phyloP scores from a whole-genome alignment of 2,888 invertebrate genomes.

The Anticlea derivata region DNA sequence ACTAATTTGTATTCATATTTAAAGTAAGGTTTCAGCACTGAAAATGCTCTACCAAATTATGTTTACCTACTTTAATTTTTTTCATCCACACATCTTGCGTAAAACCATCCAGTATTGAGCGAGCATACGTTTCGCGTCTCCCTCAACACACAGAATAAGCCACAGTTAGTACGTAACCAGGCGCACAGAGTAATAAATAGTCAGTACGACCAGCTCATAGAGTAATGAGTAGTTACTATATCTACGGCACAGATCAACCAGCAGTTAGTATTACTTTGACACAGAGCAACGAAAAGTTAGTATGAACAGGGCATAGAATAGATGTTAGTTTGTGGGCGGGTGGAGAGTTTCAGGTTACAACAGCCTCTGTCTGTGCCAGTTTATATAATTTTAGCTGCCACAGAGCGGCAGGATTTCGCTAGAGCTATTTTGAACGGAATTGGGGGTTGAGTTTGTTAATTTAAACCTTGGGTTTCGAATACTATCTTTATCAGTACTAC shows the following conservation, averaged over 20 bases:
- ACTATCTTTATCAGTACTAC: no score
- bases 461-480: no score
- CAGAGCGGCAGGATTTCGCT: conserved; percentile 26
- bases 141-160: conserved; percentile 9
- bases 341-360: conserved; percentile 57
- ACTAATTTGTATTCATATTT: no score
- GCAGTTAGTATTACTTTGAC: not conserved
- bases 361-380: conserved; percentile 53
- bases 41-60: no score
- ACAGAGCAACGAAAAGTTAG: not conserved
- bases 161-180: conserved; percentile 1
- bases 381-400: conserved; percentile 51
- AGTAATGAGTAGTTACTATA: not conserved
- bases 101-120: conserved; percentile 46
- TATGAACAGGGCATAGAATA: not conserved
- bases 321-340: conserved; percentile 29
- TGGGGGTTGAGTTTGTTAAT: no score
- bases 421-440: conserved; percentile 5
- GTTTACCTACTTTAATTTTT: not conserved
- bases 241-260: not conserved
- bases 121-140: conserved; percentile 64
- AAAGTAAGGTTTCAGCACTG: no score
- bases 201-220: not conserved
- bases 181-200: not conserved
- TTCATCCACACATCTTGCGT: conserved; percentile 32